Evolutionary conservation across 2,797 vertebrate species (phyloP).

Genomic region (Chrosomus eos): DNA sequence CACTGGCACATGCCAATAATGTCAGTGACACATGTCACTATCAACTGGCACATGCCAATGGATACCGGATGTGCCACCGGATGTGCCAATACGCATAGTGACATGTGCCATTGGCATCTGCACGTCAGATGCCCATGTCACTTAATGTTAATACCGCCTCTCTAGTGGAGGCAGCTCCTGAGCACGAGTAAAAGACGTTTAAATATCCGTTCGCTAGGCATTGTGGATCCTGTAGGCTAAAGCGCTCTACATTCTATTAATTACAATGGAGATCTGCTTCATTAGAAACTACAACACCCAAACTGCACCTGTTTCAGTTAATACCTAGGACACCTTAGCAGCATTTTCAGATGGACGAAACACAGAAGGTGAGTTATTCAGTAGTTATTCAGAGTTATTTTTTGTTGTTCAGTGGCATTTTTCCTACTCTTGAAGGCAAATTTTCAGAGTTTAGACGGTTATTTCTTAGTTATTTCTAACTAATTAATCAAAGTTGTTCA

Average conservation of each 20-base stretch:
- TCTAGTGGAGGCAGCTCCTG: background rate
- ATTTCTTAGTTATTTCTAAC: background rate
- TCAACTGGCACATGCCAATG: no score
- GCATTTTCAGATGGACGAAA: background rate
- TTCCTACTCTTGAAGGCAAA: background rate
- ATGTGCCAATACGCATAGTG: no score
- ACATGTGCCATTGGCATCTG: no score
- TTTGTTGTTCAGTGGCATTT: background rate
- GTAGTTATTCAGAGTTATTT: background rate
- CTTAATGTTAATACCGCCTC: no score
- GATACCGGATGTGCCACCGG: no score
- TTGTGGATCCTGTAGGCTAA: conserved; percentile 68
- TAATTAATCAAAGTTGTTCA: background rate
- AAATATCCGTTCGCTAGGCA: conserved; percentile 50
- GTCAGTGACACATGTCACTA: no score
- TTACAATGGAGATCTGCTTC: rapidly evolving
- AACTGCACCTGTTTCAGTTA: background rate
- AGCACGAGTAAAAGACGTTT: conserved; percentile 43
- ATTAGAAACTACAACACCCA: conserved; percentile 74
- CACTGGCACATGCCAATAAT: no score
- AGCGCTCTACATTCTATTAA: background rate
- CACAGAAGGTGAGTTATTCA: conserved; percentile 61
- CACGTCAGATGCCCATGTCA: no score
- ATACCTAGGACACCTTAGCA: background rate
- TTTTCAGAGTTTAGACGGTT: background rate